Conservation (phyloP, 2,888 invertebrate genomes). For the Tinea trinotella region DNA sequence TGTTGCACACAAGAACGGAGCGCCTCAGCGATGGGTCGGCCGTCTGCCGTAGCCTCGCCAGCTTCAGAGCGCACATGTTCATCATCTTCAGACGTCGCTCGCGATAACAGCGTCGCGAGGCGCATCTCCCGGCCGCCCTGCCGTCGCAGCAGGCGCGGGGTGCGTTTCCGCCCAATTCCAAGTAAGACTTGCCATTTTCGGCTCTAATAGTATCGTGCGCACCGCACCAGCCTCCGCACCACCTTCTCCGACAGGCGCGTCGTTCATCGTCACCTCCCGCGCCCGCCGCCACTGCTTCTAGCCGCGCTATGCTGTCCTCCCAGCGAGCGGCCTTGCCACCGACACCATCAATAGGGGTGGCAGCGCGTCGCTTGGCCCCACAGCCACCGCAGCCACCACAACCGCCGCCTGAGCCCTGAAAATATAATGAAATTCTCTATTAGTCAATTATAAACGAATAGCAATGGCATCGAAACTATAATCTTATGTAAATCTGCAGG, state of each 20-base stretch:
- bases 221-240: constrained; percentile 70
- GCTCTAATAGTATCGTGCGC: constrained; percentile 88
- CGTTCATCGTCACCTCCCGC: constrained; percentile 73
- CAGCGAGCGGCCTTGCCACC: constrained; percentile 66
- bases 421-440: not conserved
- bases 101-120: constrained; percentile 86
- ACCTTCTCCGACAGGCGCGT: constrained; percentile 68
- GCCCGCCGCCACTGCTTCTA: constrained; percentile 73
- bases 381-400: constrained; percentile 28
- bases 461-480: too few species aligned
- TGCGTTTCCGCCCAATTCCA: constrained; percentile 85
- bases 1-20: constrained; percentile 94
- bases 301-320: constrained; percentile 65
- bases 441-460: not conserved
- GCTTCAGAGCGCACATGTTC: constrained; percentile 92
- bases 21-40: constrained; percentile 91
- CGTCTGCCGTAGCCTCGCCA: constrained; percentile 88
- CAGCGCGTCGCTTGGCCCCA: constrained; percentile 68
- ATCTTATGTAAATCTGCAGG: not conserved
- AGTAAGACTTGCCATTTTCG: constrained; percentile 91
- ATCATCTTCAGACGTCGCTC: constrained; percentile 90
- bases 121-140: constrained; percentile 81
- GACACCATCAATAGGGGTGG: constrained; percentile 61
- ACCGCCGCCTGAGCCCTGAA: constrained; percentile 69
- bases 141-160: constrained; percentile 85